Base-by-base conservation (phyloP, 2,888 invertebrate species). In the Actias luna region DNA sequence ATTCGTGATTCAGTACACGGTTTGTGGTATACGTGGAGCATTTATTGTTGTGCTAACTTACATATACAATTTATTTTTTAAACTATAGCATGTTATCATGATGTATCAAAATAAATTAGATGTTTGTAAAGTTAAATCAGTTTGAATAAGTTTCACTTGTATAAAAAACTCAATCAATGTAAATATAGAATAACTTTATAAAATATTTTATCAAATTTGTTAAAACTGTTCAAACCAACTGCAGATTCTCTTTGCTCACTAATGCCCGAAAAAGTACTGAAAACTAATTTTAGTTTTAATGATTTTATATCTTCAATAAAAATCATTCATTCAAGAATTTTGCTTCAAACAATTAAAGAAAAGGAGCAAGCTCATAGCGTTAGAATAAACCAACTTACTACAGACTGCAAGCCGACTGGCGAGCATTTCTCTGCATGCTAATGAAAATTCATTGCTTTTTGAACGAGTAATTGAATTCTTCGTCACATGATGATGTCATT, bases 361-460 rank as follows among this genome's bases (percentile, higher is more conserved):
- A 52, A 57, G 29, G 57, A 14, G 35, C 25, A 27, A 60, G 16
- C 29, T 57, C 14, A 42, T 39, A 61, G 31, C 22, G 39, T 31
- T 61, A 61, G 27, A 55, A 61, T 61, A 22, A 77, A 74, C 72
- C 75, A 71, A 73, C 81, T 77, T 88, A 89, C 85, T 84, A 85
- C 78, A 83, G 83, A 79, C 77, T 77, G 74, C 74, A 78, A 71
- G 82, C 81, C 83, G 82, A 77, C 73, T 65, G 70, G 68, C 70
- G 72, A 74, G 74, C 76, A 76, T 73, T 71, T 76, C 80, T 80
- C 78, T 76, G 80, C 87, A 88, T 89, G 87, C 83, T 83, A 88
- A 90, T 88, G 82, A 83, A 79, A 69, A 71, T 76, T 74, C 76
- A 80, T 78, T 77, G 74, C 71, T 68, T 76, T 76, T 75, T 65